Conservation (phyloP, 2,113 vertebrate species). For the Podarcis raffonei region DNA sequence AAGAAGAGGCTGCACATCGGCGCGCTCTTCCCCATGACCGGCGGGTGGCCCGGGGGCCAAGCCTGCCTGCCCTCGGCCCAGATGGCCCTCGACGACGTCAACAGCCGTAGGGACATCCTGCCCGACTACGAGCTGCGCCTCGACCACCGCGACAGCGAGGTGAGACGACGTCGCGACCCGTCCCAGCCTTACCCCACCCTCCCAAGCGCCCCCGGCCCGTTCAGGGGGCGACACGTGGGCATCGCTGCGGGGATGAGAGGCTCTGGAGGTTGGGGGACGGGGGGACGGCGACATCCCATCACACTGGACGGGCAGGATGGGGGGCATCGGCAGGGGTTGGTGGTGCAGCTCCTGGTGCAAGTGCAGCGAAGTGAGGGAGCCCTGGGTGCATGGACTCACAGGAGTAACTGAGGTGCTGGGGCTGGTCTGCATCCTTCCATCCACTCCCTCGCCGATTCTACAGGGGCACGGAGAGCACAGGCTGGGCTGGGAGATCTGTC, state of each 20-base stretch:
- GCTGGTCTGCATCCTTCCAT: not conserved
- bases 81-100: conserved; percentile 93
- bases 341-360: not conserved
- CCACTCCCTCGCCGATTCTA: not conserved
- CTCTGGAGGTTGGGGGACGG: not conserved
- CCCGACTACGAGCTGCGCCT: conserved; percentile 92
- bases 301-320: not conserved
- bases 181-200: not conserved
- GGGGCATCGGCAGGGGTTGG: not conserved
- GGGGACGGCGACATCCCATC: not conserved
- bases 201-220: accelerated
- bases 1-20: conserved; percentile 94
- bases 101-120: conserved; percentile 91
- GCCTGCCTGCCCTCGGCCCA: conserved; percentile 90
- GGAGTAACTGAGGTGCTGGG: not conserved
- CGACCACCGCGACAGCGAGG: conserved; percentile 93
- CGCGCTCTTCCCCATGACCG: conserved; percentile 94
- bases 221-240: not conserved
- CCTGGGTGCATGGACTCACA: too few relatives aligned
- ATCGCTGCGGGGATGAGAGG: not conserved
- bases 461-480: not conserved
- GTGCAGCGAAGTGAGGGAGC: not conserved
- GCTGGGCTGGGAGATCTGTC: not conserved
- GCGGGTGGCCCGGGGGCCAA: conserved; percentile 93
- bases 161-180: conserved; percentile 51